Percentiles rank a stretch among this genome's conserved stretches.
Conservation (phyloP, 1,140 invertebrate genomes). For the Aphis gossypii region DNA sequence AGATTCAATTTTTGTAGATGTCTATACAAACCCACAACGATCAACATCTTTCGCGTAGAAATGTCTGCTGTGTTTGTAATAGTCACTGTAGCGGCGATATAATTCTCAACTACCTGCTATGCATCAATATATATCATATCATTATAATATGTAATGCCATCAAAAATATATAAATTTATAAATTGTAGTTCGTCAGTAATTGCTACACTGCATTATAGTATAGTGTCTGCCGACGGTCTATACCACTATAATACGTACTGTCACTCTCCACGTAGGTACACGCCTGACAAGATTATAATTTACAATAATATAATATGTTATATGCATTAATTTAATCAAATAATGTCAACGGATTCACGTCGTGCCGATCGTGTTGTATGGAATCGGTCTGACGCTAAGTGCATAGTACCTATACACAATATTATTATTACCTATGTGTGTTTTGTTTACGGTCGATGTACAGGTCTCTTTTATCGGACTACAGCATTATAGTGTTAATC, state of each 20-base stretch:
- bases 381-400: not conserved
- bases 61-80: not conserved
- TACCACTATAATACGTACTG: not conserved
- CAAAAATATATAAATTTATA: not conserved
- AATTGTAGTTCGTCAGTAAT: not conserved
- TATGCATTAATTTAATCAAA: not conserved
- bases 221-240: not conserved
- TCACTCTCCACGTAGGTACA: not conserved
- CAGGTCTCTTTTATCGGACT: not conserved
- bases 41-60: not conserved
- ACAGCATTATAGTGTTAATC: not conserved
- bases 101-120: not conserved
- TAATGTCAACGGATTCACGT: not conserved
- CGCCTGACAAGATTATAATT: not conserved
- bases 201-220: not conserved
- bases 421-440: not conserved
- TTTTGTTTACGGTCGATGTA: not conserved
- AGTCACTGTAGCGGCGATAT: not conserved
- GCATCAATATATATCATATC: not conserved
- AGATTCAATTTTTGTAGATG: not conserved
- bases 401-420: not conserved
- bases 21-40: not conserved
- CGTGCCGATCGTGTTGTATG: not conserved
- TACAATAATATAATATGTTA: not conserved
- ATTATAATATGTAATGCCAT: not conserved